phyloP scores from a whole-genome alignment of 2,797 vertebrate genomes.

The Lateolabrax maculatus region DNA sequence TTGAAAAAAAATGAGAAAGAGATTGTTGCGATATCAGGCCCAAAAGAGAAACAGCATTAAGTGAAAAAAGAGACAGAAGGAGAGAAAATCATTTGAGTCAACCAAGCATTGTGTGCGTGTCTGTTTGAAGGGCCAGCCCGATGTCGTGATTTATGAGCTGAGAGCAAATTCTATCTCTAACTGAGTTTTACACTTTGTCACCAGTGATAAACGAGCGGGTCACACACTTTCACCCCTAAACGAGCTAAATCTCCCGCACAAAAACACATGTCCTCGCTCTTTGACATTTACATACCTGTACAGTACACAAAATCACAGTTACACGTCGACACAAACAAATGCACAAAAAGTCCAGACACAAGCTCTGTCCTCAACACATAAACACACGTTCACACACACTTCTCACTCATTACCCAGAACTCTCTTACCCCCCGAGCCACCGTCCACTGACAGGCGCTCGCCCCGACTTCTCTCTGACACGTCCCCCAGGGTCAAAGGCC shows the following conservation, averaged over 20 bases:
- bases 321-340: background rate
- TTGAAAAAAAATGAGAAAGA: background rate
- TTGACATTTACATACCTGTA: constrained; percentile 9
- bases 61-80: background rate
- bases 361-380: constrained; percentile 30
- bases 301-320: background rate
- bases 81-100: constrained; percentile 4
- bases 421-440: constrained; percentile 62
- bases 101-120: constrained; percentile 26
- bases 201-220: constrained; percentile 75
- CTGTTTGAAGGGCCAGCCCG: constrained; percentile 37
- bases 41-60: background rate
- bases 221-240: constrained; percentile 73
- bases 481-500: constrained; percentile 77
- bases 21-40: background rate
- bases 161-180: constrained; percentile 74
- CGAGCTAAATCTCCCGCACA: constrained; percentile 38
- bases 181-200: constrained; percentile 79
- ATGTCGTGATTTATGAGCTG: constrained; percentile 74
- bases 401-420: constrained; percentile 72
- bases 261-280: constrained; percentile 6
- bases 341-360: background rate
- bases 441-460: constrained; percentile 73
- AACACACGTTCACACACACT: constrained; percentile 65
- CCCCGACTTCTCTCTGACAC: constrained; percentile 79